Base-by-base conservation (phyloP, 2,113 vertebrate genomes). In the Periophthalmus modestus region DNA sequence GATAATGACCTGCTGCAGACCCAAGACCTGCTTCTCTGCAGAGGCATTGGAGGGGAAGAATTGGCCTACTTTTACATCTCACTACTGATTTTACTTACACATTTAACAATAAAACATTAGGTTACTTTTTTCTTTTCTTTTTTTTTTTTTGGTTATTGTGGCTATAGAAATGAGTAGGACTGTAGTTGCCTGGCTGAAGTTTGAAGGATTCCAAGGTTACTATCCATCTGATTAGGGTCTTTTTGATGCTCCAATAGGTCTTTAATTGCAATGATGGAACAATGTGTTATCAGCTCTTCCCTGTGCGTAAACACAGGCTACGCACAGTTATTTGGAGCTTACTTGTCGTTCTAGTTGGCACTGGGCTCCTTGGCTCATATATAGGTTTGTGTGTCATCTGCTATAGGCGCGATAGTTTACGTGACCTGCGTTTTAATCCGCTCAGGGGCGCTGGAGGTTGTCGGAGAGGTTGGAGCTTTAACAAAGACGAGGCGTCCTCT, bases 41-140 rank as follows among this genome's bases (percentile, higher is more conserved):
- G 76, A 81, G 33, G 46, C 87, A 89, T 36, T 75, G 74, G 81
- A 84, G 85, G 84, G 86, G 87, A 90, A 90, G 88, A 72, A 88
- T 85, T 83, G 85, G 69, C 91, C 82, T 89, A 82, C 79, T 89
- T 87, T 74, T 19, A 0, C 69, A 4, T 33, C 61, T 28, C 54
- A 52, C 75, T 24, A 24, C 66, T 76, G 39, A 9, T 9, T 43
- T 43, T 43, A 7, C 39, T 46, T 18, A 11, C 69, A 62, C 34
- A 58, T 68, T 59, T 24, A 59, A 59, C 23, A 59, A 43, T 10
- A 43, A 43, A 43, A 43, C 39, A 43, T 43, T 10, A 43, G 6
- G 10, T 10, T 10, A 43, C 7, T 2, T 10, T 10, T 43, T 2
- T 9, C 7, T 2, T 10, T 10, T 43, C 0, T 9, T 2, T 10